These are phyloP conservation scores for Anthopleura xanthogrammica DNA, from an alignment of 92 coral and sea anemone species.

Conservation along the genomic window DNA sequence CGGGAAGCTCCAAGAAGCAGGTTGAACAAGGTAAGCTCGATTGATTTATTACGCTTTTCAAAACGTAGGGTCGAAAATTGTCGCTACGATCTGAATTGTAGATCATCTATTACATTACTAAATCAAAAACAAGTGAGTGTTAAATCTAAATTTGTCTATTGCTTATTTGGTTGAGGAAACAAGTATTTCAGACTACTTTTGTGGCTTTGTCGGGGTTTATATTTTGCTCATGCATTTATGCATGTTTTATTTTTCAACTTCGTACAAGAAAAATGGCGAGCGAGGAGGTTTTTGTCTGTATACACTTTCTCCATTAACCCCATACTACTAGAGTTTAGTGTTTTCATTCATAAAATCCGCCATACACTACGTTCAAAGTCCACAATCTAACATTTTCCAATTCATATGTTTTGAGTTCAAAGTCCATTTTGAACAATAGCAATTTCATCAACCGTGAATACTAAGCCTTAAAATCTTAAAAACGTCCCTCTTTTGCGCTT, in stretches of 20 bases:
- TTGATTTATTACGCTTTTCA: background rate
- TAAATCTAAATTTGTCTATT: background rate
- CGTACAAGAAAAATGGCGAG: background rate
- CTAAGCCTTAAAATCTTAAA: background rate
- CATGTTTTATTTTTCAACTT: background rate
- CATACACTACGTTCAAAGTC: background rate
- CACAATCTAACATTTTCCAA: background rate
- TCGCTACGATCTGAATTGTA: background rate
- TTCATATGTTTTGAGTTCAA: constrained; percentile 27
- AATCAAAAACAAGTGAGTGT: background rate
- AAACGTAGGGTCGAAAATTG: background rate
- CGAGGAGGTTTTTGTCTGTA: background rate
- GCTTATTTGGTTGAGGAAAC: background rate
- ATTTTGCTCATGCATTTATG: background rate
- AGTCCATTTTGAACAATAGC: constrained; percentile 41
- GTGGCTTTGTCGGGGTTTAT: background rate
- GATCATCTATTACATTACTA: background rate
- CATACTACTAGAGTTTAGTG: background rate
- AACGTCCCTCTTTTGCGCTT: background rate
- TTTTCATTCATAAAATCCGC: background rate
- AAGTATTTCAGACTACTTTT: background rate
- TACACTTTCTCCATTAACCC: background rate
- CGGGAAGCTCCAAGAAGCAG: constrained; percentile 91
- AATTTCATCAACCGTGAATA: background rate
- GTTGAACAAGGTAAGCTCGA: constrained; percentile 79